Evolutionary conservation across 2,797 vertebrate genomes (phyloP).

Genomic region (Lithobates sylvaticus): DNA sequence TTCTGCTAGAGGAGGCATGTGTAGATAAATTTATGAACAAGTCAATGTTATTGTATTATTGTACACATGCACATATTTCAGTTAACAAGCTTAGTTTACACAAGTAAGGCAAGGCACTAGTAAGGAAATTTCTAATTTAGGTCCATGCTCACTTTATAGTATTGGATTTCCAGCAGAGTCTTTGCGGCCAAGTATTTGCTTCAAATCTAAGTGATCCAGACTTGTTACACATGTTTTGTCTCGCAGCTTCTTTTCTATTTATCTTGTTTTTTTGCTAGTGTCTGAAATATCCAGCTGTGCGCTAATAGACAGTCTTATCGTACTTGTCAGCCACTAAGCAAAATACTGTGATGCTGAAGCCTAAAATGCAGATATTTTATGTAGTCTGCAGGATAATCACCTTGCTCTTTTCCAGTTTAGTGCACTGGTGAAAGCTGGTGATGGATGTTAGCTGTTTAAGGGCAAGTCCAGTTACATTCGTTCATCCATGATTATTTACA

Average conservation of each 20-base stretch:
- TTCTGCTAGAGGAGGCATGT: too few species aligned
- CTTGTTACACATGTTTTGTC: slow-evolving; percentile 6
- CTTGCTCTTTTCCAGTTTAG: slow-evolving; percentile 26
- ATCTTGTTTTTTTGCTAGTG: slow-evolving; percentile 4
- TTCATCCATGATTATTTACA: not conserved
- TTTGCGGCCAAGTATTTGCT: not conserved
- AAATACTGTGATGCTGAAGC: slow-evolving; percentile 5
- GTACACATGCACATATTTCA: too few species aligned
- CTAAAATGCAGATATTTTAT: slow-evolving; percentile 49
- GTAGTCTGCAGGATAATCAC: slow-evolving; percentile 32
- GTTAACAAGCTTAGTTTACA: too few species aligned
- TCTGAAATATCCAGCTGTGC: slow-evolving; percentile 30
- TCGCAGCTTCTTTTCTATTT: slow-evolving; percentile 2
- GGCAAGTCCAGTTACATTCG: not conserved
- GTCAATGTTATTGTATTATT: too few species aligned
- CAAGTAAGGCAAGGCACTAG: too few species aligned
- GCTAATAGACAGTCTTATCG: slow-evolving; percentile 33
- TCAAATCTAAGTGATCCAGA: not conserved
- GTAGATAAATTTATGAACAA: too few species aligned
- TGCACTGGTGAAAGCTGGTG: slow-evolving; percentile 7
- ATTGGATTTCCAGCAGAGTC: not conserved
- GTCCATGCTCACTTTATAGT: not conserved
- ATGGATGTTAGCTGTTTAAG: not conserved
- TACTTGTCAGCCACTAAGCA: slow-evolving; percentile 25
- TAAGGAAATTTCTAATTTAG: too few species aligned